These are phyloP conservation scores for Ormyrus nitidulus DNA, from an alignment of 2,888 invertebrate species.

Conservation along the genomic window DNA sequence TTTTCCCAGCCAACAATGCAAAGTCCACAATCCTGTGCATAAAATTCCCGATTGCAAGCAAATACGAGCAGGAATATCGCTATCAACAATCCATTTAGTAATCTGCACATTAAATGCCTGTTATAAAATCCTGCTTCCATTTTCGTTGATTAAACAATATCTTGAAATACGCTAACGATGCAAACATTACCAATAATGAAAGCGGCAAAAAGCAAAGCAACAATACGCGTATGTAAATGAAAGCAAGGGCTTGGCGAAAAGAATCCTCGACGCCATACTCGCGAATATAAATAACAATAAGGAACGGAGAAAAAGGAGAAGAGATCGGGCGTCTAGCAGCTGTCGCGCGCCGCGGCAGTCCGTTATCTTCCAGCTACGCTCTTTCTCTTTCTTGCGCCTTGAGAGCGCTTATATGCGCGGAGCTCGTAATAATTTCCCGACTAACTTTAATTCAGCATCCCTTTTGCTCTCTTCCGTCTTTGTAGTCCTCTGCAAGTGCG, in stretches of 20 bases:
- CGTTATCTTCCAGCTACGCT: slow-evolving; percentile 52
- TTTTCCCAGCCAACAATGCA: too few relatives aligned
- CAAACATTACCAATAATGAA: background rate
- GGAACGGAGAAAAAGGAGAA: slow-evolving; percentile 22
- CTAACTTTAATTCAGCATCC: slow-evolving; percentile 15
- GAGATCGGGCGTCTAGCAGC: slow-evolving; percentile 67
- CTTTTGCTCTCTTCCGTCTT: slow-evolving; percentile 18
- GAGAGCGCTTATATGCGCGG: slow-evolving; percentile 47
- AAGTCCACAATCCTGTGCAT: background rate
- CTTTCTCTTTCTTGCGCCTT: too few relatives aligned
- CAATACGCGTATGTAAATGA: background rate
- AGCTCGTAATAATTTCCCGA: slow-evolving; percentile 33
- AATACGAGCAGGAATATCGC: background rate
- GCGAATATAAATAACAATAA: slow-evolving; percentile 51
- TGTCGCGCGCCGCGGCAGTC: slow-evolving; percentile 61
- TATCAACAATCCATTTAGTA: background rate
- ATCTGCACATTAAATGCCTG: background rate
- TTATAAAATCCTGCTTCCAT: slow-evolving; percentile 15
- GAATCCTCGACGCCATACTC: background rate
- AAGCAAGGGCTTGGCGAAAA: background rate
- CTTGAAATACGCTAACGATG: background rate
- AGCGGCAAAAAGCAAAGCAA: background rate
- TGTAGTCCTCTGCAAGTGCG: background rate
- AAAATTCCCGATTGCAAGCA: background rate
- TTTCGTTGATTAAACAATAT: too few relatives aligned